Base-by-base conservation (phyloP, 2,888 invertebrate species). In the Dryobota labecula region DNA sequence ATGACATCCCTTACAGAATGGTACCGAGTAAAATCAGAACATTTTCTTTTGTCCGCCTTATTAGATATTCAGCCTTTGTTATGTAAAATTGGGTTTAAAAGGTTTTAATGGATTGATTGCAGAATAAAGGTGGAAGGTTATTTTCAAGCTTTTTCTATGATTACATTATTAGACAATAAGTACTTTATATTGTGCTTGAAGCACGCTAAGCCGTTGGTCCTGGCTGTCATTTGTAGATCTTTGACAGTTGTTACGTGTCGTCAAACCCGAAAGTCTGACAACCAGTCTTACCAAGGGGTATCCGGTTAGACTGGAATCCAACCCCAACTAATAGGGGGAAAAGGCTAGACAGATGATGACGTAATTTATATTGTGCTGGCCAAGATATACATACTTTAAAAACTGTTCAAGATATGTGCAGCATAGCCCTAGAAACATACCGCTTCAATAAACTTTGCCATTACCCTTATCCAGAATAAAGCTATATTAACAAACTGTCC, bases 21-120 rank as follows among this genome's bases (percentile, higher is more conserved):
- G 61, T 71, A 66, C 73, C 58, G 27, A 69, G 61, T 77, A 27
- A 75, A 61, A 69, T 61, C 64, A 72, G 56, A 63, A 68, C 74
- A 65, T 62, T 65, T 68, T 62, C 80, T 68, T 78, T 84, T 85
- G 80, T 84, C 53, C 47, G 9, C 51, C 4, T 84, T 71, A 84
- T 85, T 78, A 24, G 68, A 73, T 80, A 75, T 78, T 66, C 63
- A 43, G 41, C 57, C 30, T 53, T 79, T 78, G 62, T 73, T 57
- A 11, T 30, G 43, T 73, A 24, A 51, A 73, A 60, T 56, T 63
- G 13, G 36, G 7, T 67, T 20, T 13, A 66, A 72, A 66, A 47
- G 73, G 33, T 57, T 77, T 51, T 51, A 73, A 63, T 74, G 43
- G 60, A 78, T 78, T 73, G 54, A 78, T 78, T 73, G 72, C 33